phyloP scores from a whole-genome alignment of 2,888 invertebrate species.

The Hydrotaea cyrtoneurina region DNA sequence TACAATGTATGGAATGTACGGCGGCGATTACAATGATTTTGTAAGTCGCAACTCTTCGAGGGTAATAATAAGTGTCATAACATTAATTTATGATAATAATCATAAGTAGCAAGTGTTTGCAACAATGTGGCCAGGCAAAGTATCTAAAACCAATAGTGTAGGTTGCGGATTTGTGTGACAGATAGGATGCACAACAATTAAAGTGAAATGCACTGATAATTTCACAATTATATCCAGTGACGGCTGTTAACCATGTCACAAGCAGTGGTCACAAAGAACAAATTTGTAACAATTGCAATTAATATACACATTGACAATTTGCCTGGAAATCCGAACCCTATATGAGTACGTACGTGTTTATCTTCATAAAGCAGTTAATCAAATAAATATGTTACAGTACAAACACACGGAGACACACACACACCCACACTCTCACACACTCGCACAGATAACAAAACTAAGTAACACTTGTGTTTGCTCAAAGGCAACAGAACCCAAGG shows the following conservation, averaged over 20 bases:
- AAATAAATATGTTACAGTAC: slow-evolving; percentile 69
- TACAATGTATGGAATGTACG: slow-evolving; percentile 16
- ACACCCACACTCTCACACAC: slow-evolving; percentile 11
- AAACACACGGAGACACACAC: slow-evolving; percentile 20
- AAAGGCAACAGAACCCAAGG: slow-evolving; percentile 33
- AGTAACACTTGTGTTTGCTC: slow-evolving; percentile 61
- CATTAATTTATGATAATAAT: slow-evolving; percentile 67
- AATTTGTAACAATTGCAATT: too few species aligned
- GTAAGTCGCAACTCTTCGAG: slow-evolving; percentile 39
- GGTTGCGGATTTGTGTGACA: too few species aligned
- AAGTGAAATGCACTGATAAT: too few species aligned
- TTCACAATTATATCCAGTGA: too few species aligned
- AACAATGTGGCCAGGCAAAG: slow-evolving; percentile 21
- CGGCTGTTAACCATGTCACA: too few species aligned
- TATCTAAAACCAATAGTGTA: too few species aligned
- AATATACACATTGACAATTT: too few species aligned
- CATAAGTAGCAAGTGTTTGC: slow-evolving; percentile 69
- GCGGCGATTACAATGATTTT: slow-evolving; percentile 16
- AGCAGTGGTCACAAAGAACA: too few species aligned
- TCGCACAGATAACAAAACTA: slow-evolving; percentile 53
- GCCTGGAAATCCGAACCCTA: slow-evolving; percentile 40
- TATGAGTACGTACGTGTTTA: slow-evolving; percentile 59
- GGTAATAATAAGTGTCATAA: slow-evolving; percentile 68
- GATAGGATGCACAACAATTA: too few species aligned
- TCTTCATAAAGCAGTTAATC: slow-evolving; percentile 69